phyloP scores from a whole-genome alignment of 2,888 invertebrate species.

The Saturnia pavonia region DNA sequence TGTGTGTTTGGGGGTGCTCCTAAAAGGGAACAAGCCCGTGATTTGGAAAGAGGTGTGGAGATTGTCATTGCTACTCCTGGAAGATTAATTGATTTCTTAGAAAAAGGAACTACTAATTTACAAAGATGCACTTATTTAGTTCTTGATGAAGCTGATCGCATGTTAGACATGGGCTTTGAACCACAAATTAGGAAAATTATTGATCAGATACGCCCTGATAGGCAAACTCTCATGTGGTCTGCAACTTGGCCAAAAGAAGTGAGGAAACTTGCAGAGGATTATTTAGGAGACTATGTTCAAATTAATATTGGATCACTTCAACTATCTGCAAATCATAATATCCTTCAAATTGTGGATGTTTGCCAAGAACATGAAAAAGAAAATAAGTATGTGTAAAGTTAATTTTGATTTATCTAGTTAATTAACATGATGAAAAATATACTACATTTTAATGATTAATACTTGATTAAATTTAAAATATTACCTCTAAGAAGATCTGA shows the following conservation, averaged over 20 bases:
- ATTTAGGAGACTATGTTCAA: constrained; percentile 93
- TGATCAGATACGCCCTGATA: constrained; percentile 95
- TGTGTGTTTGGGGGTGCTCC: constrained; percentile 97
- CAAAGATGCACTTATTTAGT: constrained; percentile 92
- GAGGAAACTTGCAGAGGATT: constrained; percentile 94
- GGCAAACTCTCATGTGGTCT: constrained; percentile 99
- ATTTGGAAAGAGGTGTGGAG: constrained; percentile 90
- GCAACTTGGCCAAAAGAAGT: constrained; percentile 99
- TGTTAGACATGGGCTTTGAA: constrained; percentile 99
- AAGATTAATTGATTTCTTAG: constrained; percentile 91
- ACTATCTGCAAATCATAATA: constrained; percentile 95
- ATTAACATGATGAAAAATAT: constrained; percentile 50
- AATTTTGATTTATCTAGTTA: constrained; percentile 14
- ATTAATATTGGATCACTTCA: constrained; percentile 95
- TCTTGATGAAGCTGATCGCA: constrained; percentile 95
- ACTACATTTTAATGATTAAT: constrained; percentile 40
- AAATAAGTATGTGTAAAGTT: constrained; percentile 68
- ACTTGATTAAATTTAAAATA: constrained; percentile 60
- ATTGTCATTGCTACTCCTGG: constrained; percentile 96
- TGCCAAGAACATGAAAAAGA: constrained; percentile 94
- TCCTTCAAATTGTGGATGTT: constrained; percentile 92
- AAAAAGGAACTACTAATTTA: constrained; percentile 87
- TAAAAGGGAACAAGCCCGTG: constrained; percentile 87
- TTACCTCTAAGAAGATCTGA: constrained; percentile 82
- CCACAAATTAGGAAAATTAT: constrained; percentile 97